Percentiles rank a stretch among this genome's conserved stretches.
phyloP scores from a whole-genome alignment of 2,888 invertebrate genomes.

The Iselma pallidipennis region DNA sequence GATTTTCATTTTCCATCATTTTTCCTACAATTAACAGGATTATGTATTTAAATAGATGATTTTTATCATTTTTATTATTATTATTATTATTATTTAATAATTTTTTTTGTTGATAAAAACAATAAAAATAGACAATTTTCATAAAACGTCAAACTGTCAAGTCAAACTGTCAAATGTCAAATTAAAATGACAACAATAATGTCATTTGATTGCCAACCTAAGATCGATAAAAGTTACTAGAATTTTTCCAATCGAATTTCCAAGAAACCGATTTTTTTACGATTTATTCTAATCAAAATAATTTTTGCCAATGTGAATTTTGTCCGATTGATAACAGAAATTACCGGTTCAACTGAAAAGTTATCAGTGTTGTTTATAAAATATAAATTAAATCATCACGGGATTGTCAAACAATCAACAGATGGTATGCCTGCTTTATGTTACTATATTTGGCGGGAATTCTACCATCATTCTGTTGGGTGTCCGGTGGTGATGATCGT shows the following conservation, averaged over 20 bases:
- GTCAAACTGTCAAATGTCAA: neutral
- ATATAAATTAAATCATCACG: too few species aligned
- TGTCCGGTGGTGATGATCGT: too few species aligned
- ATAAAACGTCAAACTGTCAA: conserved; percentile 7
- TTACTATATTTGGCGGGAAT: neutral
- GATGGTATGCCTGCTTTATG: neutral
- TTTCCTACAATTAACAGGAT: neutral
- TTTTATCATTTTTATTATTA: neutral
- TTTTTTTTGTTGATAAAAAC: neutral
- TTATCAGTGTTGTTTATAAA: too few species aligned
- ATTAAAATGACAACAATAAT: neutral
- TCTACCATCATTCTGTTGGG: neutral
- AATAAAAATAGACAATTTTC: neutral
- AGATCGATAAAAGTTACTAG: neutral
- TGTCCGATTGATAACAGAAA: too few species aligned
- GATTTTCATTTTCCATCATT: neutral
- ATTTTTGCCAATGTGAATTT: too few species aligned
- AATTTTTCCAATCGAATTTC: too few species aligned
- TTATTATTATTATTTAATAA: neutral
- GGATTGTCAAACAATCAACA: neutral
- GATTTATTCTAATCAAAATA: too few species aligned
- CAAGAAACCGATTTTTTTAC: too few species aligned
- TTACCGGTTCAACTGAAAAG: too few species aligned
- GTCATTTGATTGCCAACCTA: neutral
- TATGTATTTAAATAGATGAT: neutral